Conservation (phyloP, 2,888 invertebrate species). For the Syritta pipiens region DNA sequence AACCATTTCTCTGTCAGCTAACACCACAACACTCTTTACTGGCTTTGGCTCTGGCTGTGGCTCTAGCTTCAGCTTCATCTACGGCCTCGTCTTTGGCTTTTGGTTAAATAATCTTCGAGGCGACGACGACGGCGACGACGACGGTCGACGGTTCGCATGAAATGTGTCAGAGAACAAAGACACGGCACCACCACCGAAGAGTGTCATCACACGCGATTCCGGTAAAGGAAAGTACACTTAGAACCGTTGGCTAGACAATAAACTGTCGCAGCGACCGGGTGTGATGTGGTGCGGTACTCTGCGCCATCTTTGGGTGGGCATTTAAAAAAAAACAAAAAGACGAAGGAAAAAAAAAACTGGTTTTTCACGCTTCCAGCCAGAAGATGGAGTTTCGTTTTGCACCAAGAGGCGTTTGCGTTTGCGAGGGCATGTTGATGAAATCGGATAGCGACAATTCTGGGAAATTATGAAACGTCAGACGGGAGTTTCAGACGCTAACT, state of each 20-base stretch:
- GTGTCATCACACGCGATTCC: constrained; percentile 46
- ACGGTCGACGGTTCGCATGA: background rate
- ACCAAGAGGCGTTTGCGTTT: constrained; percentile 16
- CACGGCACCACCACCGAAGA: constrained; percentile 12
- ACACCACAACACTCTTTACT: too few relatives aligned
- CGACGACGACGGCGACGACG: background rate
- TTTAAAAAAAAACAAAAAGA: too few relatives aligned
- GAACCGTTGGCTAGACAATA: constrained; percentile 51
- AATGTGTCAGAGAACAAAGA: constrained; percentile 36
- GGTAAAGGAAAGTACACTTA: constrained; percentile 51
- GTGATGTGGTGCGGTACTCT: constrained; percentile 15
- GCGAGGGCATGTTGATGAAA: constrained; percentile 35
- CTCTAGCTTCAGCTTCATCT: constrained; percentile 4
- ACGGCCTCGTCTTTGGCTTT: constrained; percentile 4
- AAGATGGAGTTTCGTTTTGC: constrained; percentile 18
- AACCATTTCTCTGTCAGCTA: background rate
- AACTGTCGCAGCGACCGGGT: constrained; percentile 39
- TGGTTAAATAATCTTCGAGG: constrained; percentile 19
- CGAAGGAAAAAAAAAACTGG: too few relatives aligned
- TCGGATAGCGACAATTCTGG: constrained; percentile 29
- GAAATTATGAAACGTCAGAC: constrained; percentile 22
- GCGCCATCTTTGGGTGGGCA: constrained; percentile 51
- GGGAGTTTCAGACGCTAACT: constrained; percentile 6
- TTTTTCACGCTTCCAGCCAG: constrained; percentile 9
- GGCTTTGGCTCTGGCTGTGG: too few relatives aligned